phyloP scores from a whole-genome alignment of 2,113 vertebrate genomes.

The Bubalus kerabau region DNA sequence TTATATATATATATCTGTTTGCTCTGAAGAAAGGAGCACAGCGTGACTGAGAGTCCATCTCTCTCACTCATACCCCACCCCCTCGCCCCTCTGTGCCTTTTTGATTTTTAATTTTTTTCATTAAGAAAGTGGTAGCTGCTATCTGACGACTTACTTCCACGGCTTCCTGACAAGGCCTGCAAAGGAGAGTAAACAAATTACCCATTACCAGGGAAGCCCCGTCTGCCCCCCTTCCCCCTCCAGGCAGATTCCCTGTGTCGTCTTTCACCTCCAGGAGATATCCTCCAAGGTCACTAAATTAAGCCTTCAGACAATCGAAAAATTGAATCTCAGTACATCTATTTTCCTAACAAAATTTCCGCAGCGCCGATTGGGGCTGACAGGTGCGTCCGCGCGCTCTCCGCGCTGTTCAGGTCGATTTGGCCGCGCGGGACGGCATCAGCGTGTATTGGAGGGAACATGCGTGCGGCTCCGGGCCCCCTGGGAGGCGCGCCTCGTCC shows the following conservation, averaged over 20 bases:
- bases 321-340: conserved; percentile 85
- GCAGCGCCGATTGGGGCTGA: conserved; percentile 82
- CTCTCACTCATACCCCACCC: too few species aligned
- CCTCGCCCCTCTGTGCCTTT: neutral
- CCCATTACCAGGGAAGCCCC: conserved; percentile 23
- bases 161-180: neutral
- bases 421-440: conserved; percentile 82
- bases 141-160: neutral
- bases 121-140: neutral
- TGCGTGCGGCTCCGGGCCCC: conserved; percentile 76
- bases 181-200: conserved; percentile 64
- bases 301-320: conserved; percentile 82
- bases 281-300: conserved; percentile 84
- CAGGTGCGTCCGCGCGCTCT: conserved; percentile 80
- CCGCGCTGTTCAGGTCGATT: conserved; percentile 87
- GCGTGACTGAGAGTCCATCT: neutral
- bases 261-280: conserved; percentile 68
- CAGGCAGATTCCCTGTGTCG: neutral
- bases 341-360: conserved; percentile 86
- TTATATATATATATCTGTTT: neutral
- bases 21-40: neutral
- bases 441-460: conserved; percentile 85
- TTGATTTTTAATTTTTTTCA: neutral
- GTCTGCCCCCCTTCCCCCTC: neutral
- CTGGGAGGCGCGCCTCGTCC: conserved; percentile 78